Conservation (phyloP, 2,888 invertebrate genomes). For the Amphipoea oculea region DNA sequence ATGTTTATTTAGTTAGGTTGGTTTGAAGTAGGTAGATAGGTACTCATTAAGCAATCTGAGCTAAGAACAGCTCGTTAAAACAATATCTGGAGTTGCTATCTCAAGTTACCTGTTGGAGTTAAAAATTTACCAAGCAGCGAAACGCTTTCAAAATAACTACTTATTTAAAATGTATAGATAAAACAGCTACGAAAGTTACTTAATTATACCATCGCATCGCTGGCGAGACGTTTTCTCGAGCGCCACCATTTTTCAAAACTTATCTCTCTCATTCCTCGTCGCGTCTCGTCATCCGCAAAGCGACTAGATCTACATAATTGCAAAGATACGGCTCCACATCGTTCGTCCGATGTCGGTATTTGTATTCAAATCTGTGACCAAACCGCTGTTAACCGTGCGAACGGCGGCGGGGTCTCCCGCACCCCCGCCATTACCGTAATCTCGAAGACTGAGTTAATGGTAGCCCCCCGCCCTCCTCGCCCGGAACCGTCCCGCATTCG, state of each 20-base stretch:
- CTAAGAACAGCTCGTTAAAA: constrained; percentile 28
- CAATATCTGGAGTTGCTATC: constrained; percentile 31
- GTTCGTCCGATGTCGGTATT: constrained; percentile 66
- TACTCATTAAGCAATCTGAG: constrained; percentile 38
- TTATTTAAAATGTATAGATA: constrained; percentile 32
- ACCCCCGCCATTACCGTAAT: constrained; percentile 64
- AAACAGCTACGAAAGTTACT: constrained; percentile 35
- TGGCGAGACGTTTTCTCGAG: constrained; percentile 27
- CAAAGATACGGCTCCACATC: constrained; percentile 65
- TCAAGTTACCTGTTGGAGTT: constrained; percentile 37
- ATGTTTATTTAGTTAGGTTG: constrained; percentile 27
- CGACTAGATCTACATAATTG: constrained; percentile 68
- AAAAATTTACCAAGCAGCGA: constrained; percentile 21
- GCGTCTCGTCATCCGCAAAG: constrained; percentile 58
- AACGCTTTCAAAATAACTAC: constrained; percentile 24
- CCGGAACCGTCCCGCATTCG: constrained; percentile 30
- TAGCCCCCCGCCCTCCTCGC: constrained; percentile 15
- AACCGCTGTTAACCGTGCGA: constrained; percentile 65
- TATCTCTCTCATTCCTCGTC: constrained; percentile 55
- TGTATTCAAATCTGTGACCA: constrained; percentile 71
- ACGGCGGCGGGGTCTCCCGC: constrained; percentile 46
- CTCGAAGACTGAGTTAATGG: constrained; percentile 67
- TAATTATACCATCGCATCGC: constrained; percentile 40
- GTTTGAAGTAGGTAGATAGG: constrained; percentile 26
- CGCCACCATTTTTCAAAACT: constrained; percentile 58